Percentiles rank a stretch among this genome's conserved stretches.
phyloP scores from a whole-genome alignment of 1,140 invertebrate species.

The Mylabris phalerata region DNA sequence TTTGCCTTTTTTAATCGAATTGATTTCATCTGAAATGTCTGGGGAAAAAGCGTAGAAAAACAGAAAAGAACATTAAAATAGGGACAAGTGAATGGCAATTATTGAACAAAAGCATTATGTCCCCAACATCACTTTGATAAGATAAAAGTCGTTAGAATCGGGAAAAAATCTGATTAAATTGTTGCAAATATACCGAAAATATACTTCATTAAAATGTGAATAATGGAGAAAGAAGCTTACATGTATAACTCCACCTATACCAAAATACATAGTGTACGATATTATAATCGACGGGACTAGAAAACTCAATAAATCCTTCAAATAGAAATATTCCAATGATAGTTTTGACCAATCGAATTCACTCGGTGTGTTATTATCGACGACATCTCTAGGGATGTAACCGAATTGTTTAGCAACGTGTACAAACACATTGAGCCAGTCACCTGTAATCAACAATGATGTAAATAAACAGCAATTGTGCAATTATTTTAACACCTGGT shows the following conservation, averaged over 20 bases:
- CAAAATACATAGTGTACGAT: conserved; percentile 52
- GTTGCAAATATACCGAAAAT: no score
- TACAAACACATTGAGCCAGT: conserved; percentile 57
- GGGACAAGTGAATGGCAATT: no score
- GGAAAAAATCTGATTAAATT: no score
- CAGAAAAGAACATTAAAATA: no score
- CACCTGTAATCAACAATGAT: conserved; percentile 44
- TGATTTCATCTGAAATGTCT: no score
- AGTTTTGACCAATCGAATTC: conserved; percentile 16
- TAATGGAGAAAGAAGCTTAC: conserved; percentile 43
- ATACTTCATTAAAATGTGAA: no score
- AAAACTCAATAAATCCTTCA: conserved; percentile 46
- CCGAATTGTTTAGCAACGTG: conserved; percentile 51
- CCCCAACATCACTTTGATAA: no score
- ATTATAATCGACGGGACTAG: conserved; percentile 46
- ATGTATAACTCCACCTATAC: conserved; percentile 57
- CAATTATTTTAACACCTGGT: not conserved
- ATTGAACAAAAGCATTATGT: no score
- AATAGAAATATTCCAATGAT: conserved; percentile 44
- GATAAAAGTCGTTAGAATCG: no score
- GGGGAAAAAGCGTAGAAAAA: no score
- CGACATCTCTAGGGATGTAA: conserved; percentile 36
- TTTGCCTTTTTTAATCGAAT: no score
- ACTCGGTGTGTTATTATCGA: not conserved
- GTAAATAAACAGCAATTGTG: not conserved